Evolutionary conservation across 2,888 invertebrate genomes (phyloP), one percentile per base, ranked within the genome.

Genomic region (Hypselothyrea guttata): DNA sequence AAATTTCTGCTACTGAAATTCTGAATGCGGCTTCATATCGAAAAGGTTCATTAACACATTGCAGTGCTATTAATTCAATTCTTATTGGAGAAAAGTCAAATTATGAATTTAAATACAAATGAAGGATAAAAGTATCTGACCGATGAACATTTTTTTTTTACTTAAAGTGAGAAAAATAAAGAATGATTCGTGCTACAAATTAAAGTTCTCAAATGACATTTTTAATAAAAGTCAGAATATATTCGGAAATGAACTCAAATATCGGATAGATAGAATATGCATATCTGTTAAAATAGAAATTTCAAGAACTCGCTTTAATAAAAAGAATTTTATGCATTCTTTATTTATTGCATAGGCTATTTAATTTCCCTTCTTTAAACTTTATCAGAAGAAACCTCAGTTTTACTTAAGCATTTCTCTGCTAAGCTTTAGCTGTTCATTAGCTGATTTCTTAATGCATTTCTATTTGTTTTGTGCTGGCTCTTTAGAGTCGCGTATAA

Each of bases 31-130:
- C 44, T 46, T 45, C 27, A 28, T 34, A 54, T 15, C 33, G 22
- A 34, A 13, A 30, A 35, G 11, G 42, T 31, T 59, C 38, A 57
- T 64, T 52, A 58, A 41, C 49, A 45, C 44, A 13, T 40, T 22
- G 31, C 40, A 56, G 16, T 27, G 57, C 44, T 60, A 52, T 60
- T 56, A 63, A 61, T 49, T 67, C 40, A 52, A 64, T 52, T 63
- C 34, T 44, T 35, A 46, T 37, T 37, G 33, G 54, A 51, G 30
- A 42, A 31, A 11, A 48, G 42, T 33, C 33, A 40, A 30, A 16
- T 16, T 13, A 30, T 18, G 18, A 13, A 37, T 54, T 3, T 12
- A 28, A 1, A 1, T 12, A 16, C 5, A 13, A 7, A 0, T 22
- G 8, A 34, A n/a, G 9, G n/a, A 15, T 27, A 22, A 8, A 38